Evolutionary conservation across 2,113 vertebrate species (phyloP).

Genomic region (Pygoscelis adeliae): DNA sequence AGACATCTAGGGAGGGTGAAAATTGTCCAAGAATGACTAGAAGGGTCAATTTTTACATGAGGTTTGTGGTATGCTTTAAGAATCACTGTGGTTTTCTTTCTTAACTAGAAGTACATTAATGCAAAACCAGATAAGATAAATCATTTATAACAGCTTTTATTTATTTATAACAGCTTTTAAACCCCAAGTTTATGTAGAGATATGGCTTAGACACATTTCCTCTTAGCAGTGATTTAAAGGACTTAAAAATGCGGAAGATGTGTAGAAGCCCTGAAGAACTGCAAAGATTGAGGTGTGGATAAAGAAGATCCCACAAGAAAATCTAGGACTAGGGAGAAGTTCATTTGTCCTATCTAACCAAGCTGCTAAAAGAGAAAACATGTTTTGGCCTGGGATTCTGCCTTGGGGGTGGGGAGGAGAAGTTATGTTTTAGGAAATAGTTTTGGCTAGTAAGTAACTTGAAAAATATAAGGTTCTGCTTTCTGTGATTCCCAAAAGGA

Average conservation of each 20-base stretch:
- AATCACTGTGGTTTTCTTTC: background rate
- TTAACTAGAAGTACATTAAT: background rate
- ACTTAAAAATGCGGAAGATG: background rate
- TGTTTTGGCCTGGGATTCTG: background rate
- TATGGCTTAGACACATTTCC: background rate
- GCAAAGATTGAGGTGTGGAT: background rate
- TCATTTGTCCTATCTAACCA: background rate
- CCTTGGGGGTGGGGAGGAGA: background rate
- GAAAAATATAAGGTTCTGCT: background rate
- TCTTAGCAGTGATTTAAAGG: background rate
- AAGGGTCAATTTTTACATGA: background rate
- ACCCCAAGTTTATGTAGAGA: background rate
- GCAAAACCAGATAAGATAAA: background rate
- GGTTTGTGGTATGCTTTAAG: background rate
- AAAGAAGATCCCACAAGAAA: background rate
- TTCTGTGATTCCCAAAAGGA: background rate
- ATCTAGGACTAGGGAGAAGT: background rate
- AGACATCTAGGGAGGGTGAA: background rate
- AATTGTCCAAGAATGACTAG: background rate
- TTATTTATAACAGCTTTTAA: background rate
- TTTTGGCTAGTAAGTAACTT: background rate
- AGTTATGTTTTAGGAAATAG: background rate
- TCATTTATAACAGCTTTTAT: background rate
- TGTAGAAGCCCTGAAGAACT: background rate
- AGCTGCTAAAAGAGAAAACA: background rate